Evolutionary conservation across 2,888 invertebrate genomes (phyloP).

Genomic region (Mimumesa dahlbomi): DNA sequence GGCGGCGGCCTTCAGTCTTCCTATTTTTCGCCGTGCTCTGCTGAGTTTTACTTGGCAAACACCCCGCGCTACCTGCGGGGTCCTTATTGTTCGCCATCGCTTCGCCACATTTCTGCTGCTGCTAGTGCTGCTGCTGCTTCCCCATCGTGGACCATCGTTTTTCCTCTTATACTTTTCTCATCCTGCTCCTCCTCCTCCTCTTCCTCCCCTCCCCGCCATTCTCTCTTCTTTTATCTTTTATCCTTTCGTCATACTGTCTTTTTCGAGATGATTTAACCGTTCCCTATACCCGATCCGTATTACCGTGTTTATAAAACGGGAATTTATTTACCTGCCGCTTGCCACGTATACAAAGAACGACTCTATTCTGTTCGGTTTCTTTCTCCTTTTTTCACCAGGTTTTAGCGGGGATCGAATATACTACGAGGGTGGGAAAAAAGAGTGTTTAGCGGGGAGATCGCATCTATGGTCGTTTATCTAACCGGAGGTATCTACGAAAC

Average conservation of each 20-base stretch:
- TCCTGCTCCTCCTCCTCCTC: no score
- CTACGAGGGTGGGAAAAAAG: no score
- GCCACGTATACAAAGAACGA: no score
- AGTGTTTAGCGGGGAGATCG: no score
- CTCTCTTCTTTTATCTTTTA: slow-evolving; percentile 5
- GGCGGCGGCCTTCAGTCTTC: slow-evolving; percentile 60
- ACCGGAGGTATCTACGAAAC: no score
- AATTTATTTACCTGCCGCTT: slow-evolving; percentile 72
- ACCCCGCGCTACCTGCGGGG: slow-evolving; percentile 58
- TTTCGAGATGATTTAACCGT: slow-evolving; percentile 73
- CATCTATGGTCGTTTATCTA: no score
- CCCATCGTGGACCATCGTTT: slow-evolving; percentile 34
- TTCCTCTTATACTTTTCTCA: no score
- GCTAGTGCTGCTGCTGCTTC: slow-evolving; percentile 35
- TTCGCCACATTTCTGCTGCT: slow-evolving; percentile 41
- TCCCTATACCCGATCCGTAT: slow-evolving; percentile 66
- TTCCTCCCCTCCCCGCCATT: slow-evolving; percentile 1
- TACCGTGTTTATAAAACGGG: slow-evolving; percentile 71
- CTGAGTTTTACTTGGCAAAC: slow-evolving; percentile 77
- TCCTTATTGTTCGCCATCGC: slow-evolving; percentile 69
- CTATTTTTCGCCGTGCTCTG: slow-evolving; percentile 76
- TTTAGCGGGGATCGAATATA: background rate
- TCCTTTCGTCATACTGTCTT: slow-evolving; percentile 55
- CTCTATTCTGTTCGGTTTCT: no score
- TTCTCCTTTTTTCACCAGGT: no score